These are phyloP conservation scores for Magallana angulata DNA, from an alignment of 1,140 invertebrate species.

Conservation along the genomic window DNA sequence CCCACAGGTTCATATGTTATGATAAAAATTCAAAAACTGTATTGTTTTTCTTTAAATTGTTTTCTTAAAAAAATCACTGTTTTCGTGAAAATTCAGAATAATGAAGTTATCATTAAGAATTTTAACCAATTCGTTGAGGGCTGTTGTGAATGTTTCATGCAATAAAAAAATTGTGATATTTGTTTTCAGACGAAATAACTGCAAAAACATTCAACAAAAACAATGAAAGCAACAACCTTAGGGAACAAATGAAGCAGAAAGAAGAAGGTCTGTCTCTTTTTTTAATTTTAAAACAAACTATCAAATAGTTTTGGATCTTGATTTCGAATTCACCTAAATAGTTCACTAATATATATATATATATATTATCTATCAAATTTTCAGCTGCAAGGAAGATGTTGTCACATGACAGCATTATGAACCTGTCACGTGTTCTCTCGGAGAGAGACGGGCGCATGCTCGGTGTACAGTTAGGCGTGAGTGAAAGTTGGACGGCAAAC, in stretches of 20 bases:
- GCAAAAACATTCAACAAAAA: conserved; percentile 36
- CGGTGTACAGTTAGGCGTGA: conserved; percentile 41
- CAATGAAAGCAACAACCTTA: conserved; percentile 49
- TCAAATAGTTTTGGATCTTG: too few relatives aligned
- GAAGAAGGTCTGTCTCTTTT: conserved; percentile 48
- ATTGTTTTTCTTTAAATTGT: background rate
- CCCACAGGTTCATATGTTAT: conserved; percentile 50
- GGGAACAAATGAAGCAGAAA: conserved; percentile 50
- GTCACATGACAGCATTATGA: conserved; percentile 54
- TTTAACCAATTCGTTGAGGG: too few relatives aligned
- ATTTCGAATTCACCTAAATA: too few relatives aligned
- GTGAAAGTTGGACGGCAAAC: conserved; percentile 37
- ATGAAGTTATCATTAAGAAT: too few relatives aligned
- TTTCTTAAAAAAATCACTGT: too few relatives aligned
- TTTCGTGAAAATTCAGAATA: too few relatives aligned
- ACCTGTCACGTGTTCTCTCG: conserved; percentile 29
- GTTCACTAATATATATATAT: too few relatives aligned
- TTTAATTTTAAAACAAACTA: background rate
- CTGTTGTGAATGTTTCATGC: too few relatives aligned
- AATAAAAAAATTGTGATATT: background rate
- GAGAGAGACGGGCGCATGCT: conserved; percentile 42
- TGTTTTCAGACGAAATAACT: conserved; percentile 50
- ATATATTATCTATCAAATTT: background rate
- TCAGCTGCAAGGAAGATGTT: conserved; percentile 52
- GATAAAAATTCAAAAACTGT: background rate